Evolutionary conservation across 2,888 invertebrate genomes (phyloP), one percentile per base, ranked within the genome.

Genomic region (Girardia tigrina): DNA sequence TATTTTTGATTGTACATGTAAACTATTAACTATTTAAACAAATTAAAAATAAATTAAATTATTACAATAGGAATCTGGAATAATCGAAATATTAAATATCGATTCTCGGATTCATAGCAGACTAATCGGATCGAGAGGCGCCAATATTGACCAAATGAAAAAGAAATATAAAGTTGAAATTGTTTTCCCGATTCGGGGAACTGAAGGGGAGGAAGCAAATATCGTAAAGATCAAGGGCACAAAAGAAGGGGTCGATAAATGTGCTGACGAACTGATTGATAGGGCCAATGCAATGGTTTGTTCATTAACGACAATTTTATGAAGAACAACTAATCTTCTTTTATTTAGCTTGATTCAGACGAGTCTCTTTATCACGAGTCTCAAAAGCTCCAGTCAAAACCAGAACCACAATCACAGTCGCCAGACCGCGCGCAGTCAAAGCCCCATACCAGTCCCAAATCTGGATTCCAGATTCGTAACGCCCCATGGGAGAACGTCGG

Each of bases 201-300:
- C 75, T n/a, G 70, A 26, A 1, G 75, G 75, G 26, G 71, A 74
- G 1, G 71, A 28, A 20, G 75, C 75, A 12, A 28, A 27, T 6
- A 71, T 28, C 6, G 75, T 75, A 8, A 29, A 70, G 12, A 28
- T 75, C 4, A 29, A 75, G n/a, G 75, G 75, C 12, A 20, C 26
- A 1, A 23, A 26, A 6, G 71, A 20, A 28, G 75, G 29, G 12
- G 75, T 75, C 2, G 75, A 75, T 71, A n/a, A 26, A n/a, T 75
- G 75, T 70, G 69, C 70, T 4, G 71, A 75, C 28, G 56, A 70
- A 16, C 28, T 75, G 14, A 73, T 75, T 28, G 28, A 56, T 71
- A 20, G 20, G 2, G 75, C 75, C 8, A 75, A 75, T 71, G 75
- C 26, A 6, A 75, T 75, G 75, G 75, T 75, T 16, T 26, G 71